A percentile compares a stretch with the other conserved stretches of the same genome.
These are phyloP conservation scores for Heptranchias perlo DNA, from an alignment of 2,113 vertebrate genomes.

Conservation along the genomic window DNA sequence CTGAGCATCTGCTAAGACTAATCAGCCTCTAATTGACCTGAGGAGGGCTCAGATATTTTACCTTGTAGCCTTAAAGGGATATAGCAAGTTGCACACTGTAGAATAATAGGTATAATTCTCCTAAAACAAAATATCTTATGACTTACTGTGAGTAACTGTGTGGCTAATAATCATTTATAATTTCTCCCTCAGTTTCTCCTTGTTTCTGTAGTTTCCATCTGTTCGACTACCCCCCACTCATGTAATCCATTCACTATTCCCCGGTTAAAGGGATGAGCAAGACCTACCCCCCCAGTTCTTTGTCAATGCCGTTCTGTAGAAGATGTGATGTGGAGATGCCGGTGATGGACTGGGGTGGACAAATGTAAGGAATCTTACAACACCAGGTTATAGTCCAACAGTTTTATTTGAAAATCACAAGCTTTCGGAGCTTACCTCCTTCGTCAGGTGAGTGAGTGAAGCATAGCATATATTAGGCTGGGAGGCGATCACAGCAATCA, in stretches of 20 bases:
- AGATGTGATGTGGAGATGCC: no score
- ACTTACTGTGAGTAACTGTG: not conserved
- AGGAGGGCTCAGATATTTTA: not conserved
- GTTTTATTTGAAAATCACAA: no score
- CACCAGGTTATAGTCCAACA: no score
- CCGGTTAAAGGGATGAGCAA: no score
- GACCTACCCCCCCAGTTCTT: not conserved
- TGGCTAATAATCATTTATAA: not conserved
- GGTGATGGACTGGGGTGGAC: no score
- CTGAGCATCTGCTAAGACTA: not conserved
- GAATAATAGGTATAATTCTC: not conserved
- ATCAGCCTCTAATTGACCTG: not conserved
- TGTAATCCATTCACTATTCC: not conserved
- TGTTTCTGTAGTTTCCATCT: not conserved
- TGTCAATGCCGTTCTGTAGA: not conserved
- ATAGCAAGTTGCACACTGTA: not conserved
- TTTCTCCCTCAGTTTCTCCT: not conserved
- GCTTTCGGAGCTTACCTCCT: no score
- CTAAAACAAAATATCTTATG: not conserved
- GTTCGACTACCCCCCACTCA: not conserved
- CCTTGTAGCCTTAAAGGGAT: not conserved
- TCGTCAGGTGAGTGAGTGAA: no score
- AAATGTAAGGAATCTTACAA: no score
- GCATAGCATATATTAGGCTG: no score
- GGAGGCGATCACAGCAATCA: no score